Conservation (phyloP, 2,797 vertebrate genomes). For the Emys orbicularis region DNA sequence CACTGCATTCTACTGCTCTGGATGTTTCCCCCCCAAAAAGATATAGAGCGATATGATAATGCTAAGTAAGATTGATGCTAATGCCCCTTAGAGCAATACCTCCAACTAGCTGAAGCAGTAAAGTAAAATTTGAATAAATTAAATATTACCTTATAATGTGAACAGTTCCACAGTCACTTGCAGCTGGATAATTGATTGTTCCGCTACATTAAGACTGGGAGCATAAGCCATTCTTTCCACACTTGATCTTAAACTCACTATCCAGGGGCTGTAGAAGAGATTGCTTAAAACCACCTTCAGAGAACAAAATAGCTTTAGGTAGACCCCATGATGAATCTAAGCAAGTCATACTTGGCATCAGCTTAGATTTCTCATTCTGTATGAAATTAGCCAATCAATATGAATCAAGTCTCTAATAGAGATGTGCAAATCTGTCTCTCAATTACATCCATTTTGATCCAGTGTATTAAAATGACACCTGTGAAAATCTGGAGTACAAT, state of each 20-base stretch:
- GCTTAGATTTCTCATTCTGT: constrained; percentile 3
- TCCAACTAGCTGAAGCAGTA: constrained; percentile 14
- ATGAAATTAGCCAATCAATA: neutral
- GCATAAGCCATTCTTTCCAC: neutral
- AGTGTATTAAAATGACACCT: neutral
- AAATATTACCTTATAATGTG: constrained; percentile 8
- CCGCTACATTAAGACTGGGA: neutral
- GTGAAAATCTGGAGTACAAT: neutral
- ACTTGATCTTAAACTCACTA: neutral
- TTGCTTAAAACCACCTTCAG: neutral
- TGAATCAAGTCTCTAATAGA: constrained; percentile 4
- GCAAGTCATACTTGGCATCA: neutral
- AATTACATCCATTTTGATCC: neutral
- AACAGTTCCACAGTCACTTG: neutral
- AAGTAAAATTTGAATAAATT: constrained; percentile 57
- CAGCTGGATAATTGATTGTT: constrained; percentile 11
- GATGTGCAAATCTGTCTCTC: neutral
- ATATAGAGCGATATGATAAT: neutral
- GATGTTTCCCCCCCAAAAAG: constrained; percentile 1
- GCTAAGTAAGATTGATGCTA: constrained; percentile 15
- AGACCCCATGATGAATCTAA: neutral
- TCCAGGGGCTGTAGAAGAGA: neutral
- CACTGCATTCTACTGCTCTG: neutral
- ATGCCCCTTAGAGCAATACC: neutral
- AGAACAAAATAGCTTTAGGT: constrained; percentile 3